These are phyloP conservation scores for Athrips mouffetella DNA, from an alignment of 2,888 invertebrate species.

Conservation along the genomic window DNA sequence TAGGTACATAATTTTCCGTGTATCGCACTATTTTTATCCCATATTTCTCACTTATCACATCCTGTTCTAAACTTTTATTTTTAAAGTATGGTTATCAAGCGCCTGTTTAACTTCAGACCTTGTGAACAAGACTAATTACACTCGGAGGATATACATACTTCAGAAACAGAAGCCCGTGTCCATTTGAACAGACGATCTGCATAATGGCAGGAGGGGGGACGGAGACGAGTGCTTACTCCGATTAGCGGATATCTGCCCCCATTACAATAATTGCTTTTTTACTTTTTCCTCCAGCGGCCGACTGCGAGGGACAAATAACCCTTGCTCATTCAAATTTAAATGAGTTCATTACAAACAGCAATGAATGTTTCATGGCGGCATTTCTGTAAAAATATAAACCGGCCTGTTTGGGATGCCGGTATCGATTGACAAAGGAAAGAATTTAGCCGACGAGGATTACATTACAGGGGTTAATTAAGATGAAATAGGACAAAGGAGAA, in stretches of 20 bases:
- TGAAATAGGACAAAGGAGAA: background rate
- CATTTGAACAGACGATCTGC: background rate
- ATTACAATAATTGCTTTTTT: slow-evolving; percentile 59
- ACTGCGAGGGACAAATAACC: slow-evolving; percentile 37
- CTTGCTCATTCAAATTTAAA: slow-evolving; percentile 51
- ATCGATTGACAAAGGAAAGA: background rate
- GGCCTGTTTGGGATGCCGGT: background rate
- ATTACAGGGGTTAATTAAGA: background rate
- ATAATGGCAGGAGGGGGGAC: background rate
- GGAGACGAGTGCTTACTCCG: background rate
- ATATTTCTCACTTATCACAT: too few species aligned
- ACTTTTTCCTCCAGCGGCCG: slow-evolving; percentile 19
- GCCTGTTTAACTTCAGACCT: too few species aligned
- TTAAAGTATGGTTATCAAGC: too few species aligned
- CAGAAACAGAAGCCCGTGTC: background rate
- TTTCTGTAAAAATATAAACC: background rate
- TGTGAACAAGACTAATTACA: too few species aligned
- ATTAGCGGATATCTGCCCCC: slow-evolving; percentile 29
- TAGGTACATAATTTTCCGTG: too few species aligned
- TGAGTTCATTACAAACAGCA: slow-evolving; percentile 46
- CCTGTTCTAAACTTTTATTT: too few species aligned
- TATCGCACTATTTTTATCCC: too few species aligned
- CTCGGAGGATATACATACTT: too few species aligned
- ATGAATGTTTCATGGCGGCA: slow-evolving; percentile 37
- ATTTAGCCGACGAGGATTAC: background rate